Evolutionary conservation across 2,797 vertebrate species (phyloP).

Genomic region (Emys orbicularis): DNA sequence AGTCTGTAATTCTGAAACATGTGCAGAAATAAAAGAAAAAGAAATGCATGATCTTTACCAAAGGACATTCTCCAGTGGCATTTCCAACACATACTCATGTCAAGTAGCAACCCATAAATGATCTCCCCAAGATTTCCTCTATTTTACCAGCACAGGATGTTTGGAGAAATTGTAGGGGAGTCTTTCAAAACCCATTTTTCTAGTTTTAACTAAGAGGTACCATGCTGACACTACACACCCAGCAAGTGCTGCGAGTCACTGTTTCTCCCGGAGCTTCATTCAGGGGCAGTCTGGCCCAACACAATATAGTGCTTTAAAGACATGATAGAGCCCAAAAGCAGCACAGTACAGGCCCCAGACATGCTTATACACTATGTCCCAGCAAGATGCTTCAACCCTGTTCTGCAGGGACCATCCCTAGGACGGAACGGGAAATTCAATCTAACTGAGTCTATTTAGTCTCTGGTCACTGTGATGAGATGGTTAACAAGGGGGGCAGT

Average conservation of each 20-base stretch:
- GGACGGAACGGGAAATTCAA: neutral
- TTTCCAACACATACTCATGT: fast-evolving
- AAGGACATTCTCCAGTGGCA: neutral
- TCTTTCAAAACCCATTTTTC: neutral
- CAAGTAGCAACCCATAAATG: neutral
- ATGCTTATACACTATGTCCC: neutral
- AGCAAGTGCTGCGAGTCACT: fast-evolving
- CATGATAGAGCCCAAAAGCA: neutral
- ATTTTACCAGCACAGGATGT: neutral
- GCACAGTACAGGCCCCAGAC: neutral
- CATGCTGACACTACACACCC: neutral
- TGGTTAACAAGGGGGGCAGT: neutral
- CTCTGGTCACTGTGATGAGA: neutral
- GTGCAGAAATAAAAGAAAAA: neutral
- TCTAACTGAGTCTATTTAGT: neutral
- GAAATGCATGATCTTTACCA: neutral
- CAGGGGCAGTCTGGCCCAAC: neutral
- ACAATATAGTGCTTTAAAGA: neutral
- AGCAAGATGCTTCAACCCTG: neutral
- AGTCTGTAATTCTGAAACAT: neutral
- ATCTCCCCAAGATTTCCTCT: neutral
- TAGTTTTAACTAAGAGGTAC: neutral
- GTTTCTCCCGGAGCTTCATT: neutral
- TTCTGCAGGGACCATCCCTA: neutral
- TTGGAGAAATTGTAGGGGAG: neutral